A percentile compares a stretch with the other conserved stretches of the same genome.
phyloP scores from a whole-genome alignment of 2,113 vertebrate species.

The Phyllopteryx taeniolatus region DNA sequence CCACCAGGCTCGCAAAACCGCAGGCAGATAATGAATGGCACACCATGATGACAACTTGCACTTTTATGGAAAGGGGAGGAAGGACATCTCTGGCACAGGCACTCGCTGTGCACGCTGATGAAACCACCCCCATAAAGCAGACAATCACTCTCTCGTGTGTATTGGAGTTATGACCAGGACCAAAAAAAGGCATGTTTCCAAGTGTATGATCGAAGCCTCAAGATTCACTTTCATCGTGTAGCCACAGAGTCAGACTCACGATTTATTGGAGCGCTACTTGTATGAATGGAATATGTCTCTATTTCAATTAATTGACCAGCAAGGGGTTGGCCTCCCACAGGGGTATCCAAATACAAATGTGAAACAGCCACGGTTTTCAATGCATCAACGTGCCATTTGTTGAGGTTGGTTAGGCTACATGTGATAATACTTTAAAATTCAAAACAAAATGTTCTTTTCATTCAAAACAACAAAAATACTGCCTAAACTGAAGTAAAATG shows the following conservation, averaged over 20 bases:
- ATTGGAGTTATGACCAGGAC: slow-evolving; percentile 46
- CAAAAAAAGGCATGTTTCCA: slow-evolving; percentile 38
- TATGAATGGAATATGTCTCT: neutral
- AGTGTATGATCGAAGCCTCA: slow-evolving; percentile 22
- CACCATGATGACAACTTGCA: slow-evolving; percentile 63
- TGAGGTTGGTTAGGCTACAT: neutral
- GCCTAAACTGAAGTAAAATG: no score
- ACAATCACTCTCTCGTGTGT: slow-evolving; percentile 55
- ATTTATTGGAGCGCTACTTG: neutral
- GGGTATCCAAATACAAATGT: neutral
- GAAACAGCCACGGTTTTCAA: neutral
- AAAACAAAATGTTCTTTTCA: no score
- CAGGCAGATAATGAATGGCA: slow-evolving; percentile 60
- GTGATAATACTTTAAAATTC: no score
- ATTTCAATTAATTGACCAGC: neutral
- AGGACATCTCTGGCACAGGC: slow-evolving; percentile 41
- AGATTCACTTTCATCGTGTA: slow-evolving; percentile 36
- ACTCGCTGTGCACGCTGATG: slow-evolving; percentile 33
- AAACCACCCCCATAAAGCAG: slow-evolving; percentile 60
- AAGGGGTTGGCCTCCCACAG: neutral
- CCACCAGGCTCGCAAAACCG: slow-evolving; percentile 39
- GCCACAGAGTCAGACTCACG: slow-evolving; percentile 8
- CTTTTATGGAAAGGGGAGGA: slow-evolving; percentile 60
- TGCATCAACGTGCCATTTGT: neutral
- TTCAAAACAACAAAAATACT: no score